Percentiles rank a stretch among this genome's conserved stretches.
phyloP scores from a whole-genome alignment of 2,113 vertebrate species.

The Forbesichthys agassizii region DNA sequence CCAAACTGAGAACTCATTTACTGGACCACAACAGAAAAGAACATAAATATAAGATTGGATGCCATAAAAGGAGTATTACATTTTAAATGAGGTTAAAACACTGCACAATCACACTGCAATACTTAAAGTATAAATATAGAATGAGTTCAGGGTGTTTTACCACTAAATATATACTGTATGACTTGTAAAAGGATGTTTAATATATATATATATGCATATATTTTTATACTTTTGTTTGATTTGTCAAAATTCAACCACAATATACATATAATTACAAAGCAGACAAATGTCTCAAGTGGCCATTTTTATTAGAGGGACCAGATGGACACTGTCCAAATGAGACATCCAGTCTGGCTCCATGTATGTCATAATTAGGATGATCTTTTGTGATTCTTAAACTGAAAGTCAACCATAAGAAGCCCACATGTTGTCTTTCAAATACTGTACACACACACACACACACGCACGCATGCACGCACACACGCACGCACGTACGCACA shows the following conservation, averaged over 20 bases:
- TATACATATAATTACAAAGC: neutral
- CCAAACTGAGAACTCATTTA: no score
- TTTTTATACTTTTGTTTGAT: slow-evolving; percentile 8
- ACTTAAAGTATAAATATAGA: neutral
- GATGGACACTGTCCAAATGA: slow-evolving; percentile 70
- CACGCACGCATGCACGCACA: neutral
- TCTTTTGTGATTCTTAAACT: slow-evolving; percentile 58
- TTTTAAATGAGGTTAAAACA: no score
- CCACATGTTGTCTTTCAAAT: slow-evolving; percentile 18
- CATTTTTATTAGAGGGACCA: slow-evolving; percentile 61
- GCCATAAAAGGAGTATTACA: no score
- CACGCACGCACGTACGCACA: slow-evolving; percentile 3
- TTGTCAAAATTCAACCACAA: slow-evolving; percentile 42
- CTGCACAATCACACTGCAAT: no score
- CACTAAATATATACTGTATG: neutral
- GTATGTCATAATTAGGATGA: slow-evolving; percentile 71
- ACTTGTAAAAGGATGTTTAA: no score
- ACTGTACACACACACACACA: slow-evolving; percentile 4
- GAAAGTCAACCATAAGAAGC: slow-evolving; percentile 43
- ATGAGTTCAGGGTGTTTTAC: neutral
- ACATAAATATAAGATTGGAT: no score
- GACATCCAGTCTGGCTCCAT: slow-evolving; percentile 68
- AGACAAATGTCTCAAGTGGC: slow-evolving; percentile 42
- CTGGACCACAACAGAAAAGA: no score
- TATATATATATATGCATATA: no score